These are phyloP conservation scores for Megaleporinus macrocephalus DNA, from an alignment of 2,113 vertebrate genomes.

Conservation along the genomic window DNA sequence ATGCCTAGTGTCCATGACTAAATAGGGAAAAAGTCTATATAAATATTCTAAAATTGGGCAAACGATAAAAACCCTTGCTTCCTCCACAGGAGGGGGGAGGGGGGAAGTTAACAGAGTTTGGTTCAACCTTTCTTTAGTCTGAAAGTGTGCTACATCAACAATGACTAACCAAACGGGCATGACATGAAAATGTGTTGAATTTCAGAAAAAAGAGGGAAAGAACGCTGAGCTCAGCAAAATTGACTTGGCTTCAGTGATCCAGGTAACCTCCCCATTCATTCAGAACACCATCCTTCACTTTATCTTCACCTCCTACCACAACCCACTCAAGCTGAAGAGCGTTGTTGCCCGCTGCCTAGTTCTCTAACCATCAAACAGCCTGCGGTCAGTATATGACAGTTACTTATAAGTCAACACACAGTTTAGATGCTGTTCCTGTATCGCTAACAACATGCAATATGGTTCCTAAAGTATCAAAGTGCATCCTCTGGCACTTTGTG, in stretches of 20 bases:
- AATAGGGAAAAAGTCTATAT: no score
- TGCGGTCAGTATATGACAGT: neutral
- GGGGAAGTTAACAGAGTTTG: no score
- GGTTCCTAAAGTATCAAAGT: constrained; percentile 9
- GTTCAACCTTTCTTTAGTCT: no score
- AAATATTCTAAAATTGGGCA: no score
- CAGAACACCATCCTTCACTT: neutral
- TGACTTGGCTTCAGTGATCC: neutral
- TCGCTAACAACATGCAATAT: neutral
- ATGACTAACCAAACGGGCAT: neutral
- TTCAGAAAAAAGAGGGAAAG: neutral
- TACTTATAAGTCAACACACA: constrained; percentile 2
- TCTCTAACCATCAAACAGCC: neutral
- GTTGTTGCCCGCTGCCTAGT: neutral
- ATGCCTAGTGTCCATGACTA: no score
- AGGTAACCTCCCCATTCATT: neutral
- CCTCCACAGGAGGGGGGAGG: no score
- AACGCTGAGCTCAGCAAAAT: neutral
- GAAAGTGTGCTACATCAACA: no score
- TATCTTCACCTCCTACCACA: neutral
- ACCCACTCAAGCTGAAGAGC: neutral
- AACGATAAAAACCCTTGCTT: no score
- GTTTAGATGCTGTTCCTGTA: neutral
- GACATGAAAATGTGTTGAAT: neutral
- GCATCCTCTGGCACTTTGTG: constrained; percentile 1